Percentiles rank a stretch among this genome's conserved stretches.
Evolutionary conservation across 2,113 vertebrate species (phyloP).

Genomic region (Chloebia gouldiae): DNA sequence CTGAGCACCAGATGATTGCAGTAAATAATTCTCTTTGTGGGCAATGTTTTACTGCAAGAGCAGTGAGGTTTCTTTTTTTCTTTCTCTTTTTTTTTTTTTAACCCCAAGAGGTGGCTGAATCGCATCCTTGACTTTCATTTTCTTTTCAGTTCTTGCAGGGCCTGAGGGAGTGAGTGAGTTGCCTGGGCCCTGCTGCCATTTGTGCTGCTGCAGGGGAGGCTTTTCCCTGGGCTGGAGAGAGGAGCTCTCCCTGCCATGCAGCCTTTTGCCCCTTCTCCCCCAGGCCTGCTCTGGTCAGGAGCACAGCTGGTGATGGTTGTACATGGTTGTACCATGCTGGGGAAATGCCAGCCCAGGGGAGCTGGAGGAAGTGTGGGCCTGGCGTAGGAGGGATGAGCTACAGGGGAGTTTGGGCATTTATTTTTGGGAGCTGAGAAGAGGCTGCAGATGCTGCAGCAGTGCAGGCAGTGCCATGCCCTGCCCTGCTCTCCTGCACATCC

Average conservation of each 20-base stretch:
- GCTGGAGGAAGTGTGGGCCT: background rate
- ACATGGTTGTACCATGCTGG: background rate
- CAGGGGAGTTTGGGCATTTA: background rate
- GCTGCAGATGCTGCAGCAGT: background rate
- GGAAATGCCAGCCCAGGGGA: background rate
- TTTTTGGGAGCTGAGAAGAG: background rate
- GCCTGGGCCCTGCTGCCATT: background rate
- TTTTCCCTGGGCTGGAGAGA: background rate
- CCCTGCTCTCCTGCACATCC: background rate
- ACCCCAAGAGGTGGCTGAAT: background rate
- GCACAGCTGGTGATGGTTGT: background rate
- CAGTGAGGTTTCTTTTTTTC: background rate
- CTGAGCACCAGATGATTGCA: background rate
- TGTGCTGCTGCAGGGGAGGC: background rate
- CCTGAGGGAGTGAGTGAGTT: background rate
- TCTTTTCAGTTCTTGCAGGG: background rate
- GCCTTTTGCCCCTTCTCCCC: background rate
- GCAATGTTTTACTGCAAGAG: background rate
- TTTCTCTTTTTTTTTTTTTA: too few relatives aligned
- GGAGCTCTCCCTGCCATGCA: background rate
- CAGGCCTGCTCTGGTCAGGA: background rate
- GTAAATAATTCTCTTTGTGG: constrained; percentile 33
- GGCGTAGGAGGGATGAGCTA: background rate
- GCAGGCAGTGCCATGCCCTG: fast-evolving
- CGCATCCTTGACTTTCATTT: background rate